phyloP scores from a whole-genome alignment of 2,797 vertebrate species.

The Gymnodraco acuticeps region DNA sequence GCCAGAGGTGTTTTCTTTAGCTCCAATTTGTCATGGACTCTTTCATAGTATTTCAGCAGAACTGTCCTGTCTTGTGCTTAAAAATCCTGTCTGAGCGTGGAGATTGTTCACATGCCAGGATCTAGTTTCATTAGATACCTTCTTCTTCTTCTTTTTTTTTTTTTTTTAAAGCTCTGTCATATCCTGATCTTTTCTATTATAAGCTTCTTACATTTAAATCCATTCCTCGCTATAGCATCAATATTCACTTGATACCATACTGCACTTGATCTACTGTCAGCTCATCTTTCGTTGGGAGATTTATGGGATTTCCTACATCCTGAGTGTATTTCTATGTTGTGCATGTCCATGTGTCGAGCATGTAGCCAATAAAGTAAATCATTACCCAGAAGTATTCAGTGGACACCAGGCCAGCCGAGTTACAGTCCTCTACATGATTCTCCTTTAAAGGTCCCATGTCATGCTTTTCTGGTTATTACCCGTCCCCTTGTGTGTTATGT shows the following conservation, averaged over 20 bases:
- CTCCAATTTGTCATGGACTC: constrained; percentile 48
- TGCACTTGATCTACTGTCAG: constrained; percentile 35
- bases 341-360: constrained; percentile 37
- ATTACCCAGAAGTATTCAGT: constrained; percentile 45
- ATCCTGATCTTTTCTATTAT: constrained; percentile 42
- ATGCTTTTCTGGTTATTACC: no score
- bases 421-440: constrained; percentile 18
- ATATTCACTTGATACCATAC: constrained; percentile 29
- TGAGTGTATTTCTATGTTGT: constrained; percentile 41
- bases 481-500: no score
- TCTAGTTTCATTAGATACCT: constrained; percentile 27
- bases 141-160: constrained; percentile 28
- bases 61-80: constrained; percentile 40
- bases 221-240: constrained; percentile 25
- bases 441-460: neutral
- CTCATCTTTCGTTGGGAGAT: constrained; percentile 29
- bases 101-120: constrained; percentile 40
- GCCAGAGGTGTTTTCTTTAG: constrained; percentile 40
- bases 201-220: constrained; percentile 67
- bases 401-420: constrained; percentile 15
- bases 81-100: constrained; percentile 18
- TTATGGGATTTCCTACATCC: constrained; percentile 46
- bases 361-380: constrained; percentile 48
- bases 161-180: constrained; percentile 21
- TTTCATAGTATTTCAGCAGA: constrained; percentile 48